Evolutionary conservation across 2,113 vertebrate species (phyloP).

Genomic region (Phrynocephalus versicolor): DNA sequence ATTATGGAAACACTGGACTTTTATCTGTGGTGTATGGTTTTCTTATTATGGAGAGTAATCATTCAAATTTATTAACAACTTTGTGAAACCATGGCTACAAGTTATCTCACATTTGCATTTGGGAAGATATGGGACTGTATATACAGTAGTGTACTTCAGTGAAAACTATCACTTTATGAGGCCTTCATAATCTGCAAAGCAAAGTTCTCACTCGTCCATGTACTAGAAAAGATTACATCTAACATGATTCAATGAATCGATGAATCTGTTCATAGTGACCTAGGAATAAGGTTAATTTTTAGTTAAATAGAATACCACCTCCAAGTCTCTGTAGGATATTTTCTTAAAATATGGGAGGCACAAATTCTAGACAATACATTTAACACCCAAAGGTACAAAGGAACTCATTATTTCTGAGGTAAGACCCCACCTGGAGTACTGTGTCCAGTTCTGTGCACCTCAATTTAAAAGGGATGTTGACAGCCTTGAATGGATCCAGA

Average conservation of each 20-base stretch:
- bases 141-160: constrained; percentile 67
- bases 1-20: constrained; percentile 12
- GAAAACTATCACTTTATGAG: constrained; percentile 43
- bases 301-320: too few species aligned
- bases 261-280: too few species aligned
- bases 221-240: constrained; percentile 22
- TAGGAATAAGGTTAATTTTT: not conserved
- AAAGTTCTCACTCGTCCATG: constrained; percentile 32
- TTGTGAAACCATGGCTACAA: constrained; percentile 55
- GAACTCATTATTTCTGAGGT: too few species aligned
- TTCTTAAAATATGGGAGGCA: too few species aligned
- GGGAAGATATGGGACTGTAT: constrained; percentile 58
- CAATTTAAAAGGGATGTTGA: too few species aligned
- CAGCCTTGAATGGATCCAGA: too few species aligned
- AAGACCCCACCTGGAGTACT: too few species aligned
- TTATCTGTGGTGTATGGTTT: constrained; percentile 44
- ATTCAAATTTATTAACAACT: constrained; percentile 36
- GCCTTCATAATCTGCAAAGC: constrained; percentile 50
- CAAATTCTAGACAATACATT: not conserved
- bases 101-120: constrained; percentile 62
- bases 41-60: constrained; percentile 26
- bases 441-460: too few species aligned
- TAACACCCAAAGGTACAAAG: not conserved
- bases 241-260: too few species aligned
- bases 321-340: not conserved